Conservation (phyloP, 2,888 invertebrate species). For the Drosophila ezoana region DNA sequence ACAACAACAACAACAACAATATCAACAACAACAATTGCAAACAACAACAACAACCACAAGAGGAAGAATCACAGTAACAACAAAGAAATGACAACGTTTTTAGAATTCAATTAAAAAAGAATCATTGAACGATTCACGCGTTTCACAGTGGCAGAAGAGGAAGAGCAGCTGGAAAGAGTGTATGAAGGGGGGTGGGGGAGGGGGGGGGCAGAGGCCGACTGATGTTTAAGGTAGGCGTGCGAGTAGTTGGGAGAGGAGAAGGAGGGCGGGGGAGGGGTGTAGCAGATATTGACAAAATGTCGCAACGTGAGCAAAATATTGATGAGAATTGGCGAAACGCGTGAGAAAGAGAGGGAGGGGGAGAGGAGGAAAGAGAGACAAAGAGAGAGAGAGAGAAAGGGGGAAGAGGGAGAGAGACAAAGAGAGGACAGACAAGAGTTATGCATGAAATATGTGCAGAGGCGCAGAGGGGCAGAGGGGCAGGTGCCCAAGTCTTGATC, state of each 20-base stretch:
- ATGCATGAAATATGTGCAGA: slow-evolving; percentile 43
- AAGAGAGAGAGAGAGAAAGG: neutral
- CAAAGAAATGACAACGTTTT: slow-evolving; percentile 76
- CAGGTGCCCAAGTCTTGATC: neutral
- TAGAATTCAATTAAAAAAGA: slow-evolving; percentile 84
- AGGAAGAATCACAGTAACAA: slow-evolving; percentile 24
- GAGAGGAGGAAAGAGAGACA: neutral
- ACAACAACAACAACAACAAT: neutral
- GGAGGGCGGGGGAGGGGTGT: slow-evolving; percentile 33
- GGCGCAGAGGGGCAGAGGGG: neutral
- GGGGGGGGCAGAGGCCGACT: neutral
- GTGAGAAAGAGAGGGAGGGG: neutral
- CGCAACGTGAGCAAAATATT: slow-evolving; percentile 84
- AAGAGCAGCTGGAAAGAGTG: neutral
- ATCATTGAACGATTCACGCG: slow-evolving; percentile 82
- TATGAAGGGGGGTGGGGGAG: neutral
- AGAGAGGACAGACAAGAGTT: slow-evolving; percentile 34
- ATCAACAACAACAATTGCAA: slow-evolving; percentile 8
- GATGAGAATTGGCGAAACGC: slow-evolving; percentile 76
- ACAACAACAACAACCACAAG: slow-evolving; percentile 13
- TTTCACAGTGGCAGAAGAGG: neutral
- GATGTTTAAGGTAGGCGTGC: slow-evolving; percentile 12
- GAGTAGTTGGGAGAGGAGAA: neutral
- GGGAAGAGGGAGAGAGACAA: slow-evolving; percentile 1
- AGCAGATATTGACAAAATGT: slow-evolving; percentile 85